phyloP scores from a whole-genome alignment of 2,888 invertebrate species.

The Polyommatus icarus region DNA sequence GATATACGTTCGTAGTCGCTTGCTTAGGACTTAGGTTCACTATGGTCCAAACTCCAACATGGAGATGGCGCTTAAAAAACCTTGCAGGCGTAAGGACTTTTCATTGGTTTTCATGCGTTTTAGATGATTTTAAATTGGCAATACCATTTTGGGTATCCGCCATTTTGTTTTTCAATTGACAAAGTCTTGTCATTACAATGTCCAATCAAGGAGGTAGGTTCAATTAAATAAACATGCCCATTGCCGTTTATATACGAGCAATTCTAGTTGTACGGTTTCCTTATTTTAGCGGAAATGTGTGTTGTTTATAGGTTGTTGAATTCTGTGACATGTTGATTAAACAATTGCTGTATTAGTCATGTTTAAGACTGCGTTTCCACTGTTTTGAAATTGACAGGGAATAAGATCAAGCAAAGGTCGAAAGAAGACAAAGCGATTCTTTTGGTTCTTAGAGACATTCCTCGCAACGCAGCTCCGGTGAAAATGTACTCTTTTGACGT shows the following conservation, averaged over 20 bases:
- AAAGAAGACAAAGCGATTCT: too few species aligned
- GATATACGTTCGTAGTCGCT: too few species aligned
- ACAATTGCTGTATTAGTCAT: background rate
- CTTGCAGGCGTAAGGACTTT: background rate
- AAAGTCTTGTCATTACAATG: background rate
- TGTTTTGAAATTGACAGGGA: too few species aligned
- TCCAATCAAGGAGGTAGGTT: slow-evolving; percentile 22
- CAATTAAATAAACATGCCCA: slow-evolving; percentile 20
- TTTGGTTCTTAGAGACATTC: too few species aligned
- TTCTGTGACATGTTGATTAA: slow-evolving; percentile 1
- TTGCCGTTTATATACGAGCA: background rate
- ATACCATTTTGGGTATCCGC: slow-evolving; percentile 5
- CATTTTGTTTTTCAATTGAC: slow-evolving; percentile 22
- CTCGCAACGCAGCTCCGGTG: too few species aligned
- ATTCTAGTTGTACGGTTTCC: slow-evolving; percentile 20
- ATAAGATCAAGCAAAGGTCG: too few species aligned
- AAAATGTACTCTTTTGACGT: too few species aligned
- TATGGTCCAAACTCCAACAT: background rate
- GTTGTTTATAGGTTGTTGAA: slow-evolving; percentile 6
- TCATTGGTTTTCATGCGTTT: background rate
- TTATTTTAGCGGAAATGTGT: slow-evolving; percentile 22
- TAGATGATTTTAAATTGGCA: background rate
- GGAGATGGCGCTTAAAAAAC: background rate
- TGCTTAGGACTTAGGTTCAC: too few species aligned
- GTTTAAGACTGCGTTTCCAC: background rate